Conservation (phyloP, 1,140 invertebrate species). For the Lysiphlebus fabarum region DNA sequence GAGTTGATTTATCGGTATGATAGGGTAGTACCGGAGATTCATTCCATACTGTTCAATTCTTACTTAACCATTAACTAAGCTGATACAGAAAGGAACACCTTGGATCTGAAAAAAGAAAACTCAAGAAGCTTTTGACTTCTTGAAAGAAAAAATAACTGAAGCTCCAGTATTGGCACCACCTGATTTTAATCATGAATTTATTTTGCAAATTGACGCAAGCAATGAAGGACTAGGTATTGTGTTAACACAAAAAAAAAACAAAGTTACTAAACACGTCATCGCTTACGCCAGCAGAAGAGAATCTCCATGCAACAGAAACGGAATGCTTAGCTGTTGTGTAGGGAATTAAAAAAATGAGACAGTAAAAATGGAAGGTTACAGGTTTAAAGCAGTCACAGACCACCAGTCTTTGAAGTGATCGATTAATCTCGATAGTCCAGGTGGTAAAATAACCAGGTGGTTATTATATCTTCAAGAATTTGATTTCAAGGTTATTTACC, state of each 20-base stretch:
- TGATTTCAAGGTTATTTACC: constrained; percentile 45
- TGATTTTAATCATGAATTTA: constrained; percentile 34
- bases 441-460: constrained; percentile 50
- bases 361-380: constrained; percentile 46
- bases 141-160: not conserved
- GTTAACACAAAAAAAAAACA: constrained; percentile 30
- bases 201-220: constrained; percentile 35
- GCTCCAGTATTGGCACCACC: constrained; percentile 25
- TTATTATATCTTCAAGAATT: constrained; percentile 44
- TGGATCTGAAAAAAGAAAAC: constrained; percentile 31
- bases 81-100: constrained; percentile 31
- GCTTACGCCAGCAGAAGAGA: constrained; percentile 49
- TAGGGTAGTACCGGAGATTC: constrained; percentile 44
- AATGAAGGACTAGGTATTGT: constrained; percentile 33
- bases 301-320: constrained; percentile 50
- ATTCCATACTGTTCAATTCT: constrained; percentile 40
- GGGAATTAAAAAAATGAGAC: constrained; percentile 46
- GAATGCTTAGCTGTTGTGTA: constrained; percentile 53
- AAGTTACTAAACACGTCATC: constrained; percentile 34
- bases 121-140: not conserved
- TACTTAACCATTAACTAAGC: constrained; percentile 31
- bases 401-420: constrained; percentile 52
- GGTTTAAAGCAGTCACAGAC: constrained; percentile 53
- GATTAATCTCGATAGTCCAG: constrained; percentile 42
- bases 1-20: constrained; percentile 34